Percentiles rank a stretch among this genome's conserved stretches.
Evolutionary conservation across 2,797 vertebrate species (phyloP).

Genomic region (Xenopus petersii): DNA sequence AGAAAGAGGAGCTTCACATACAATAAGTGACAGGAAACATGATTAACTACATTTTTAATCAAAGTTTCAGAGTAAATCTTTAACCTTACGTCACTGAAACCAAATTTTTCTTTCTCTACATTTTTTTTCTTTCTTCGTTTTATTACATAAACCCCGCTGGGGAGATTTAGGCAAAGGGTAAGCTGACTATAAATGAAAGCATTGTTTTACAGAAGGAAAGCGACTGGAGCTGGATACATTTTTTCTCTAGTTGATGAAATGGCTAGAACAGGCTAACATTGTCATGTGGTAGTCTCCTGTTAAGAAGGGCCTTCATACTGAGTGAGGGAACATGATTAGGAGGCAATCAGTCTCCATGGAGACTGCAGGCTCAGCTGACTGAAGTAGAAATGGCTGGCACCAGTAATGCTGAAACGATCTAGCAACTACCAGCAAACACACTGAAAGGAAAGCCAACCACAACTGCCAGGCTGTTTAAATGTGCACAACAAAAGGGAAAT

Average conservation of each 20-base stretch:
- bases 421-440: background rate
- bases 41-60: slow-evolving; percentile 3
- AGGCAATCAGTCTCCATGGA: slow-evolving; percentile 39
- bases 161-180: slow-evolving; percentile 40
- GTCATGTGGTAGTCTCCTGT: slow-evolving; percentile 35
- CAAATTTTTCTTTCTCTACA: background rate
- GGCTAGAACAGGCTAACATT: slow-evolving; percentile 25
- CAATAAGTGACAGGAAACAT: background rate
- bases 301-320: slow-evolving; percentile 2
- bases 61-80: background rate
- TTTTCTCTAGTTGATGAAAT: slow-evolving; percentile 41
- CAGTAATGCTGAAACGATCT: slow-evolving; percentile 6
- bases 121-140: background rate
- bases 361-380: slow-evolving; percentile 13
- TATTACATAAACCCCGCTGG: slow-evolving; percentile 28
- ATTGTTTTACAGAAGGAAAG: slow-evolving; percentile 35
- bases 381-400: slow-evolving; percentile 26
- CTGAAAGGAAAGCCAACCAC: background rate
- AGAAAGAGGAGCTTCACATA: background rate
- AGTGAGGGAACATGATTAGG: slow-evolving; percentile 25
- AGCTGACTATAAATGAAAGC: slow-evolving; percentile 27
- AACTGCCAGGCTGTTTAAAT: background rate
- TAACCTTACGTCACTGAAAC: background rate
- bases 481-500: no score
- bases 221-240: slow-evolving; percentile 16